Evolutionary conservation across 2,888 invertebrate genomes (phyloP), one percentile per base, ranked within the genome.

Genomic region (Macrosoma leucophasiata): DNA sequence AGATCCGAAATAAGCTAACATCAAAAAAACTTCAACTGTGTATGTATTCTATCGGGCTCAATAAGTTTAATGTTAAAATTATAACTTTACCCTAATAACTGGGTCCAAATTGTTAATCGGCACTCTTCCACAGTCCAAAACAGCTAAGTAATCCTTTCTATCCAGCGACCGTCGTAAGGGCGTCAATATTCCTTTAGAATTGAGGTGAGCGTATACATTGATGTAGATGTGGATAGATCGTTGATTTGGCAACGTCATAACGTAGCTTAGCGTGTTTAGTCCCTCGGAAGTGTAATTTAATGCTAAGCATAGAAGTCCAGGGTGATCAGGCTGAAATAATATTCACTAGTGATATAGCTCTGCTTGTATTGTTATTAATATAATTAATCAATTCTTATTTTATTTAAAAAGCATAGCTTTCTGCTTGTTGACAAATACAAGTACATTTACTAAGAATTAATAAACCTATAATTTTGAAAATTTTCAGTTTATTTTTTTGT

Each of bases 61-160:
- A n/a, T n/a, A n/a, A n/a, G n/a, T n/a, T n/a, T n/a, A n/a, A n/a
- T n/a, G n/a, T n/a, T n/a, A n/a, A n/a, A n/a, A n/a, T n/a, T n/a
- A n/a, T n/a, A n/a, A n/a, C 13, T 4, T 2, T 25, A 82, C 84
- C 55, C 84, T 61, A 46, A 82, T 75, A 14, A 82, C 81, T 2
- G 81, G 76, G 60, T 84, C 81, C 41, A 84, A 61, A 48, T 84
- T 84, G 46, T 84, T 84, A 8, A 84, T 82, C 17, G 81, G 78
- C 11, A 82, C 82, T 56, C 58, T 66, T 19, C 84, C 84, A 52
- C 84, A 82, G 36, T 82, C 69, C 41, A 82, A 40, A 12, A 69
- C 59, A 3, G 76, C 64, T 12, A 82, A 52, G 48, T 69, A 75
- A 1, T 70, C 61, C 0, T 50, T 38, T 3, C 43, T 29, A 1